phyloP scores from a whole-genome alignment of 2,888 invertebrate genomes.

The Drosophila lacicola region DNA sequence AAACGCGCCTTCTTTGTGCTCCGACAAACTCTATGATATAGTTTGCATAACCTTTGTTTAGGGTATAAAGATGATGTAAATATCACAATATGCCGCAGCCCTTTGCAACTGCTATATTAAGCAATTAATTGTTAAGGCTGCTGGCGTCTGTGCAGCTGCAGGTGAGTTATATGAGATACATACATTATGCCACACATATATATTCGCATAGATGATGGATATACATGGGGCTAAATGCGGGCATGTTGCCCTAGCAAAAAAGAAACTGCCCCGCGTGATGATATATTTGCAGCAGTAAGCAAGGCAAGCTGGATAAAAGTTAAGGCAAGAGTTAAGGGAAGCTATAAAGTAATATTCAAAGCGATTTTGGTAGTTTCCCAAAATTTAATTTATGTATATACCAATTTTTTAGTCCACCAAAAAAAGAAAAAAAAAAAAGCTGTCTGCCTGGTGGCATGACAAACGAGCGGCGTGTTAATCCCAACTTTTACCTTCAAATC shows the following conservation, averaged over 20 bases:
- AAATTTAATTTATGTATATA: not conserved
- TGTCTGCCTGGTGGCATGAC: slow-evolving; percentile 15
- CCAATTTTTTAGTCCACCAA: too few species aligned
- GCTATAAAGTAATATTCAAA: not conserved
- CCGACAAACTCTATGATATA: not conserved
- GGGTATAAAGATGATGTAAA: slow-evolving; percentile 38
- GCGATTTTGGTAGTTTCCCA: too few species aligned
- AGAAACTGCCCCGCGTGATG: slow-evolving; percentile 18
- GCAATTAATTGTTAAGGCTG: slow-evolving; percentile 65
- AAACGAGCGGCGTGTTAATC: slow-evolving; percentile 14
- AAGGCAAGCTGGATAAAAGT: slow-evolving; percentile 33
- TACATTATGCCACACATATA: slow-evolving; percentile 20
- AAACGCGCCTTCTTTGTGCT: not conserved
- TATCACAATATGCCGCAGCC: slow-evolving; percentile 41
- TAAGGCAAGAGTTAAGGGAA: slow-evolving; percentile 20
- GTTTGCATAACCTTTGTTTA: slow-evolving; percentile 1
- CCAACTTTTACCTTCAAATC: slow-evolving; percentile 64
- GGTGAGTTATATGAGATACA: slow-evolving; percentile 59
- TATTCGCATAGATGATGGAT: slow-evolving; percentile 52
- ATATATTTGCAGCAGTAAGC: slow-evolving; percentile 39
- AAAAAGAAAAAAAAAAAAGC: not conserved
- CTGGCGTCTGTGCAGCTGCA: slow-evolving; percentile 56
- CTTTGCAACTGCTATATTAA: slow-evolving; percentile 44
- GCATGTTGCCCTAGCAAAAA: slow-evolving; percentile 23
- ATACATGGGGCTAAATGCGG: slow-evolving; percentile 49